Evolutionary conservation across 2,113 vertebrate genomes (phyloP), one percentile per base, ranked within the genome.

Genomic region (Hiodon alosoides): DNA sequence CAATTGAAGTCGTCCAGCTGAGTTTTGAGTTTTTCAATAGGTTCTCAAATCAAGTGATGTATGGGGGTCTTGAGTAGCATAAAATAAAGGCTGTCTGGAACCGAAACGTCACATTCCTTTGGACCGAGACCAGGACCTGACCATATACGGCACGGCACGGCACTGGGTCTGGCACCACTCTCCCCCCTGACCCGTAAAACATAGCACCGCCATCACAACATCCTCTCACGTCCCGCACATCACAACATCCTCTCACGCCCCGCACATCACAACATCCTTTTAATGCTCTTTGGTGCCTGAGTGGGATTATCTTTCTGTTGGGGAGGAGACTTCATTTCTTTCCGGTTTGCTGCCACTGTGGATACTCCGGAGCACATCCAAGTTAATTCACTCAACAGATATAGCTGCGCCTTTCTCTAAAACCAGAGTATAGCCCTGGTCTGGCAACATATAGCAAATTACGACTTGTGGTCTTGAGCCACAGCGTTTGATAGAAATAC

Each of bases 151-250:
- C 31, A 31, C 2, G 31, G 31, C 31, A 31, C 16, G 71, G 69
- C 74, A 83, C 81, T 76, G 75, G 82, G 76, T 72, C 71, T 86
- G 78, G 78, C 77, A 77, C 54, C 75, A 16, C 59, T 48, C 55
- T 17, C 68, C 7, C 72, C 62, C 74, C 73, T 71, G 78, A 75
- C 51, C 67, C 62, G 79, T 65, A 72, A 69, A 76, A 69, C 76
- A 75, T 64, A 64, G 64, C 75, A 76, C 75, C 74, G 76, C 79
- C 72, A 77, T 2, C 17, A 59, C 73, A 69, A 72, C 31, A 68
- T 75, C 68, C 54, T 50, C 55, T 76, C 66, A 69, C 31, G 31
- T 2, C 31, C 31, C 31, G 31, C 31, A 31, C 31, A 31, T 31
- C 31, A 31, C 31, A 31, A 31, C 31, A 31, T 31, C 46, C 6